A percentile compares a stretch with the other conserved stretches of the same genome.
These are phyloP conservation scores for Octopus sinensis DNA, from an alignment of 1,140 invertebrate species.

Conservation along the genomic window DNA sequence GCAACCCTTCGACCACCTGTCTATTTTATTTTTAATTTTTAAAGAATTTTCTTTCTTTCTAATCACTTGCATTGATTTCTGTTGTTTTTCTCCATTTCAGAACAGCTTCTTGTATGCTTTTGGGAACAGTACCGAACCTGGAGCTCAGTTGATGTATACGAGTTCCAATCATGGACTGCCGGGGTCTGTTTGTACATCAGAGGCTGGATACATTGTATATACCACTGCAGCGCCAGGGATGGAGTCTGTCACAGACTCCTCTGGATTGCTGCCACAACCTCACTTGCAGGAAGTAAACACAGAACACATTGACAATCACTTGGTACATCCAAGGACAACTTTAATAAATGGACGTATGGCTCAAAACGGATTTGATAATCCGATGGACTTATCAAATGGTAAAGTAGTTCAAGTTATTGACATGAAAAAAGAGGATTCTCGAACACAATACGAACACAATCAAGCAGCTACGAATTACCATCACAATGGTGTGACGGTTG, in stretches of 20 bases:
- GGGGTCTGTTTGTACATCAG: neutral
- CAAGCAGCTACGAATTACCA: neutral
- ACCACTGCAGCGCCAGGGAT: neutral
- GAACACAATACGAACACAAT: neutral
- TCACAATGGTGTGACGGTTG: constrained; percentile 6
- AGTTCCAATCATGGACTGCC: neutral
- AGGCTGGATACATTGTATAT: constrained; percentile 9
- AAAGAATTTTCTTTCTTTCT: neutral
- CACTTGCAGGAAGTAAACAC: neutral
- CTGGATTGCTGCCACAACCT: neutral
- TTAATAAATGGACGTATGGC: constrained; percentile 9
- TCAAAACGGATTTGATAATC: constrained; percentile 14
- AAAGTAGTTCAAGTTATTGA: constrained; percentile 7
- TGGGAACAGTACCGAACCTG: constrained; percentile 3
- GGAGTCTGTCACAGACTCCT: neutral
- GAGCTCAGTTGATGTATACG: constrained; percentile 10
- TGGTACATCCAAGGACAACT: constrained; percentile 6
- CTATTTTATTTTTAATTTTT: too few relatives aligned
- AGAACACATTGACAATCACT: neutral
- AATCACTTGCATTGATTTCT: neutral
- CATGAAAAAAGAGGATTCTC: constrained; percentile 9
- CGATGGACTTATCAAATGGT: constrained; percentile 12
- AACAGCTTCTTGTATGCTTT: constrained; percentile 11
- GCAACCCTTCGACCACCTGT: too few relatives aligned
- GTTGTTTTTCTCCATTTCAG: neutral